Evolutionary conservation across 2,888 invertebrate genomes (phyloP).

Genomic region (Acronicta leporina): DNA sequence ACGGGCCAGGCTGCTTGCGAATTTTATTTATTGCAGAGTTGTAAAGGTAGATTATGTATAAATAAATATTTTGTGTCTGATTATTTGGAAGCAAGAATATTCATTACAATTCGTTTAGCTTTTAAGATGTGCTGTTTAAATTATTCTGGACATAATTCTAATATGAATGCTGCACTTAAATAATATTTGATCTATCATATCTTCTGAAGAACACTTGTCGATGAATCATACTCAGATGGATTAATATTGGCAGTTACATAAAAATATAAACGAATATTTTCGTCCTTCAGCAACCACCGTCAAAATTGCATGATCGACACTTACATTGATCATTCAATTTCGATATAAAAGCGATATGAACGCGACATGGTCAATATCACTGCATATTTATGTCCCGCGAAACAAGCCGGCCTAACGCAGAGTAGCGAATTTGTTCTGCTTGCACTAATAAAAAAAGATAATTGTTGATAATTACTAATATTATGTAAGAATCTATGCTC

Average conservation of each 20-base stretch:
- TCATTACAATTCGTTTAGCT: conserved; percentile 30
- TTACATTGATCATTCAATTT: conserved; percentile 69
- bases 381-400: background rate
- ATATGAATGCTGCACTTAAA: background rate
- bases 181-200: background rate
- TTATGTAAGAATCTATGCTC: conserved; percentile 18
- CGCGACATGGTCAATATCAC: conserved; percentile 5
- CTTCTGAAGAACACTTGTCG: background rate
- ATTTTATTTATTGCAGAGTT: conserved; percentile 24
- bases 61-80: conserved; percentile 20
- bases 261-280: conserved; percentile 21
- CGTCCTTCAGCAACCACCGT: conserved; percentile 23
- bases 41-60: conserved; percentile 22
- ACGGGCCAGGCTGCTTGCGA: conserved; percentile 12
- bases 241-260: conserved; percentile 8
- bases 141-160: conserved; percentile 19
- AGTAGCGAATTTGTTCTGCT: conserved; percentile 16
- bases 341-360: conserved; percentile 34
- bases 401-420: conserved; percentile 19
- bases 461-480: conserved; percentile 22
- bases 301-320: conserved; percentile 70
- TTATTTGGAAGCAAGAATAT: conserved; percentile 28
- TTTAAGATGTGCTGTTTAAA: conserved; percentile 25
- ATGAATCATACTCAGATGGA: background rate
- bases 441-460: conserved; percentile 1